Conservation (phyloP, 1,140 invertebrate species). For the Steinernema khuongi region DNA sequence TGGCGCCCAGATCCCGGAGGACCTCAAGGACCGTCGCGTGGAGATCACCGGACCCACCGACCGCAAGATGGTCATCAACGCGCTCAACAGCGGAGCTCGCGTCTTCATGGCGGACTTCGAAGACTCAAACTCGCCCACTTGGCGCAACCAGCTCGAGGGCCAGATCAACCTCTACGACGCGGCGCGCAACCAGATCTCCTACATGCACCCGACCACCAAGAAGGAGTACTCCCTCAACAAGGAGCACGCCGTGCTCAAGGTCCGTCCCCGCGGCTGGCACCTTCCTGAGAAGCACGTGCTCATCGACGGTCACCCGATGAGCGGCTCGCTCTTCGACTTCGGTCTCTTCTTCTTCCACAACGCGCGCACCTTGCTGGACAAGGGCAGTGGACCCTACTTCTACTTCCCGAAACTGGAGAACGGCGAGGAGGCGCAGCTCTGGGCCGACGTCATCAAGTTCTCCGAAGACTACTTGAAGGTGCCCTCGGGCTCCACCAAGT, state of each 20-base stretch:
- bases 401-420: slow-evolving; percentile 71
- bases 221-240: slow-evolving; percentile 51
- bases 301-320: slow-evolving; percentile 67
- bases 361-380: slow-evolving; percentile 62
- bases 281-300: slow-evolving; percentile 70
- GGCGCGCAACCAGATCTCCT: slow-evolving; percentile 63
- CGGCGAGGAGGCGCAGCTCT: slow-evolving; percentile 65
- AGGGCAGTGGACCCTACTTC: slow-evolving; percentile 64
- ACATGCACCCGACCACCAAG: slow-evolving; percentile 55
- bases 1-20: slow-evolving; percentile 48
- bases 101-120: slow-evolving; percentile 61
- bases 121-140: slow-evolving; percentile 71
- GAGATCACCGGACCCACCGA: slow-evolving; percentile 61
- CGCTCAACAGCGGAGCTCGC: slow-evolving; percentile 58
- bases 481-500: slow-evolving; percentile 66
- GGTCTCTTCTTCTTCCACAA: slow-evolving; percentile 69
- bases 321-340: slow-evolving; percentile 69
- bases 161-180: slow-evolving; percentile 66
- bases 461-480: slow-evolving; percentile 64
- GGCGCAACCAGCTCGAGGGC: slow-evolving; percentile 68
- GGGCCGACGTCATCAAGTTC: slow-evolving; percentile 73
- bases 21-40: slow-evolving; percentile 54
- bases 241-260: slow-evolving; percentile 64
- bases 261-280: slow-evolving; percentile 71
- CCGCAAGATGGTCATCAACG: slow-evolving; percentile 61